Evolutionary conservation across 2,888 invertebrate species (phyloP), one percentile per base, ranked within the genome.

Genomic region (Polydrusus pterygomalis): DNA sequence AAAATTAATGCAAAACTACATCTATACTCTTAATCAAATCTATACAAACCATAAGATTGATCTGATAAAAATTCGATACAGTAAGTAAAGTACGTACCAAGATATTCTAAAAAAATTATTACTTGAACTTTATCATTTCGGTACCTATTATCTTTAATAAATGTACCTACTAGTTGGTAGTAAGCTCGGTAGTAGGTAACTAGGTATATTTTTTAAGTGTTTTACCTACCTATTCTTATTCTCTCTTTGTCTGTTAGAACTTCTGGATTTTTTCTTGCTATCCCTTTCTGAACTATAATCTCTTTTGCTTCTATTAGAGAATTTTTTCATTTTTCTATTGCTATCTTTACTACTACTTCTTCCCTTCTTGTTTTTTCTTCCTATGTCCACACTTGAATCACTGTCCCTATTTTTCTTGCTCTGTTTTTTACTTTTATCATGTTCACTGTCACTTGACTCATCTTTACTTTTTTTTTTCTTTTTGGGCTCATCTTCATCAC

Each of bases 401-500:
- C 40, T 60, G 20, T 73, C 63, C 2, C 34, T 67, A 38, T 54
- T 34, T 64, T 69, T 69, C 64, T 49, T 73, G 17, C 65, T 38
- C 71, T 78, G 74, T 79, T 67, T 43, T 63, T 73, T 74, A 71
- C 47, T 68, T 18, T n/a, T 79, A 77, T 81, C 79, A 75, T 87
- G 87, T 78, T 79, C 82, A 18, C 79, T 82, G 13, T 83, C 81
- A n/a, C 77, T 65, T 76, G 77, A 54, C 56, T 78, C 73, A 40
- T 82, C 80, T 72, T 75, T 78, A 68, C 75, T 79, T 49, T 18
- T 40, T 63, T 56, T 68, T 63, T 70, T 72, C 49, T 65, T 68
- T 63, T 58, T 74, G 17, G 49, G n/a, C 25, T 40, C 60, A 51
- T 81, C 81, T 18, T 82, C 77, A 86, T 81, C 80, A 86, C 84